phyloP scores from a whole-genome alignment of 2,888 invertebrate genomes.

The Platynereis dumerilii region DNA sequence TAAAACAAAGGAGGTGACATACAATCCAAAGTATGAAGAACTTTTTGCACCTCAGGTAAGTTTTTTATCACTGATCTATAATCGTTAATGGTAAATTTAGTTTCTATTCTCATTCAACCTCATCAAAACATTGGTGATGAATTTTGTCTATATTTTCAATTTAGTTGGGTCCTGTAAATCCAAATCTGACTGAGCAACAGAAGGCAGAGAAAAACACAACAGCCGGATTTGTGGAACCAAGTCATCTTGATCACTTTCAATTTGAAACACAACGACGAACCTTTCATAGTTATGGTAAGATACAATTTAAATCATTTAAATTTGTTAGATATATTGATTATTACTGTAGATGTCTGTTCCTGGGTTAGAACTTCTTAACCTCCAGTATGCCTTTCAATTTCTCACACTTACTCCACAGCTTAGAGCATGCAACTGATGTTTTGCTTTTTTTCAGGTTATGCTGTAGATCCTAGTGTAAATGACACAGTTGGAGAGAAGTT shows the following conservation, averaged over 20 bases:
- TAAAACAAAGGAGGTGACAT: conserved; percentile 79
- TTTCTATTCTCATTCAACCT: neutral
- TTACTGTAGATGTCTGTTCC: too few species aligned
- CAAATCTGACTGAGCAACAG: conserved; percentile 89
- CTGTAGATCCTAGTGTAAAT: conserved; percentile 89
- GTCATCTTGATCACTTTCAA: conserved; percentile 94
- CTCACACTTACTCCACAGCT: too few species aligned
- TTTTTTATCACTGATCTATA: too few species aligned
- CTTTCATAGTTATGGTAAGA: conserved; percentile 82
- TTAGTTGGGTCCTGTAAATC: conserved; percentile 85
- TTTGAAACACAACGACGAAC: conserved; percentile 96
- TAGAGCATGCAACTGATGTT: too few species aligned
- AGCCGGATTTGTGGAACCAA: conserved; percentile 92
- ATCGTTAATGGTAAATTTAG: neutral
- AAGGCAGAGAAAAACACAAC: conserved; percentile 87
- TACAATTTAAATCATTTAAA: neutral
- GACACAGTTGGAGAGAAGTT: conserved; percentile 67
- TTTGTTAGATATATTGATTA: too few species aligned
- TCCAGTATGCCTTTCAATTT: too few species aligned
- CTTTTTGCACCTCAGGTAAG: conserved; percentile 82
- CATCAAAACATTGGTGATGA: neutral
- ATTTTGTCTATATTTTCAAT: too few species aligned
- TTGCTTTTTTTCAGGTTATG: conserved; percentile 71
- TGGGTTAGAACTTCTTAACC: too few species aligned
- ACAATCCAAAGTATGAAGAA: conserved; percentile 94